Base-by-base conservation (phyloP, 2,113 vertebrate genomes). In the Hyperoodon ampullatus region DNA sequence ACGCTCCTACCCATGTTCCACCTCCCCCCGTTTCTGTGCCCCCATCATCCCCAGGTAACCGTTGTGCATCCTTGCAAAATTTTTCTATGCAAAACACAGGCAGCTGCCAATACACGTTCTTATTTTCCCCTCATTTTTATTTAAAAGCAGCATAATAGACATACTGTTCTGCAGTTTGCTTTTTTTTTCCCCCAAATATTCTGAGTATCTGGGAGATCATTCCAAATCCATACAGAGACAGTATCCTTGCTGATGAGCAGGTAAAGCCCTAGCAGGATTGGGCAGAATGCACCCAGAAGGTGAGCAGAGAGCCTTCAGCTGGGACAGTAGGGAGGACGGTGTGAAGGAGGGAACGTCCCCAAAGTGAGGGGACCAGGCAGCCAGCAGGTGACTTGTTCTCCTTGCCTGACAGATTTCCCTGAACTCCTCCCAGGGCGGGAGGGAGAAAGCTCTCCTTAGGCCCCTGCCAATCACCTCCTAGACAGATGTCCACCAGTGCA, bases 81-180 rank as follows among this genome's bases (percentile, higher is more conserved):
- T 47, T 71, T 61, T 82, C 61, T n/a, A 44, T 75, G 18, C 23
- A 81, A 33, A 94, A 83, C 8, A 28, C n/a, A 88, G 39, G 70
- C 85, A 78, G 26, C 42, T 87, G 15, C 23, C 86, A 78, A 70
- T 42, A 50, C 8, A 9, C 0, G 0, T 55, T 85, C 75, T 61
- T 81, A 8, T n/a, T 83, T 83, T 8, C 14, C 24, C 11, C 61
- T 82, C 75, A 77, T 58, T 87, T 84, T 83, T 72, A 83, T 83
- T 80, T 89, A 60, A 85, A 90, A 70, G 42, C 26, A 78, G 9
- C 39, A 60, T 19, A 70, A 55, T 60, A 63, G 90, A 71, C 33
- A 50, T 23, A 26, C 60, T 60, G 11, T 44, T 58, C 44, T 50
- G 19, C 12, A 33, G 7, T 77, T 93, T 35, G 35, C 8, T 92